Percentiles rank a stretch among this genome's conserved stretches.
These are phyloP conservation scores for Melanostigma gelatinosum DNA, from an alignment of 2,113 vertebrate species.

Conservation along the genomic window DNA sequence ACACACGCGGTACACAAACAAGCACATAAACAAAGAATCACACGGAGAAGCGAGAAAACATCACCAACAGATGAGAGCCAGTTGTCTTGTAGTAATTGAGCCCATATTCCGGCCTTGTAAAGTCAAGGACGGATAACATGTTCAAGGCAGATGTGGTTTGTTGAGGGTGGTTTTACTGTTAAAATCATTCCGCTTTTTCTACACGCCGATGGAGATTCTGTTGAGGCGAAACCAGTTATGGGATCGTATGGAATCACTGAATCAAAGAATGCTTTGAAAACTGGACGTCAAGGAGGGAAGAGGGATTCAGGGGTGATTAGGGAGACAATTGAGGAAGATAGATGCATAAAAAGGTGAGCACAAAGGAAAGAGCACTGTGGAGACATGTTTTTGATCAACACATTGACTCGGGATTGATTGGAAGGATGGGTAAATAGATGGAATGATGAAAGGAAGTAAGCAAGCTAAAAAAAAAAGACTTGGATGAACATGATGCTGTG, in stretches of 20 bases:
- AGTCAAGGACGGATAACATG: slow-evolving; percentile 52
- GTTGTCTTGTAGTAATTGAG: slow-evolving; percentile 41
- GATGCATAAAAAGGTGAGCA: neutral
- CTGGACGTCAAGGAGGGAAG: neutral
- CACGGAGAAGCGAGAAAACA: slow-evolving; percentile 10
- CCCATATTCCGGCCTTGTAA: slow-evolving; percentile 49
- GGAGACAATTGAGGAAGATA: neutral
- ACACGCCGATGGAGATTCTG: slow-evolving; percentile 13
- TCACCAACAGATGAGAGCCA: slow-evolving; percentile 44
- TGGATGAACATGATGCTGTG: neutral
- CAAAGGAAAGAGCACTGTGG: neutral
- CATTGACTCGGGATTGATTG: neutral
- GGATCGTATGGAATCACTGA: neutral
- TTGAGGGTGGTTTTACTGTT: slow-evolving; percentile 31
- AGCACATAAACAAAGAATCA: slow-evolving; percentile 45
- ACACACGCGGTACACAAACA: slow-evolving; percentile 35
- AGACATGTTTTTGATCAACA: neutral
- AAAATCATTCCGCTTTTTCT: slow-evolving; percentile 25
- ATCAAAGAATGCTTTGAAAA: slow-evolving; percentile 15
- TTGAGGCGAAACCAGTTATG: slow-evolving; percentile 10
- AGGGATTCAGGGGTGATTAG: neutral
- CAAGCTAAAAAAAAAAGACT: neutral
- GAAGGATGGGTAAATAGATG: neutral
- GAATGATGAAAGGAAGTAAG: neutral
- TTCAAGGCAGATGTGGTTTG: slow-evolving; percentile 57